Base-by-base conservation (phyloP, 2,113 vertebrate genomes). In the Pollachius pollachius region DNA sequence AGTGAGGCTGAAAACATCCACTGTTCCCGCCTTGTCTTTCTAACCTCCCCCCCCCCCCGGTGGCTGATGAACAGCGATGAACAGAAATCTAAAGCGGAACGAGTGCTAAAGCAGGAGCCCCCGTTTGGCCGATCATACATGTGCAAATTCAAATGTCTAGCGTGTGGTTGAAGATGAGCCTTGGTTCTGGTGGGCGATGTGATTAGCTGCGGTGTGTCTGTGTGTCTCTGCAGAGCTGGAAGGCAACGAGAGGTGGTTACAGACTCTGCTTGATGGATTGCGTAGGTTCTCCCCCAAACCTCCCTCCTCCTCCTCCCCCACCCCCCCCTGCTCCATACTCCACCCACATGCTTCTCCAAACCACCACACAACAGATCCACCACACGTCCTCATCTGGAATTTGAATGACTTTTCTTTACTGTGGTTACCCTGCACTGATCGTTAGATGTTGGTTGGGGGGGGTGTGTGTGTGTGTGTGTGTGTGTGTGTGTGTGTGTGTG, bases 221-320 rank as follows among this genome's bases (percentile, higher is more conserved):
- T 84, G 83, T 84, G 80, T 89, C 84, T 85, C 86, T 79, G 81
- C 86, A 88, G 87, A 88, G 73, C 76, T 89, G 81, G 81, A 84
- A 82, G 79, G 81, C 70, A 89, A 84, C 80, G 85, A 88, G 81
- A 86, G 83, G 84, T 88, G 85, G 85, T 86, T 90, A 77, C 83
- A 87, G 82, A 84, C 79, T 81, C 88, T 91, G 67, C 84, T 90
- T 77, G 85, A 87, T 74, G 77, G 85, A 90, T 88, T 90, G 83
- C 81, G 84, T 89, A 90, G 84, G 86, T 90, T 88, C 69, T 80
- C 73, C 73, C 75, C 30, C 30, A 34, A 34, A 34, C 65, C 77
- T 68, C 76, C 71, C 70, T 52, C 63, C 65, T 62, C 67, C 68
- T 72, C 62, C 70, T 52, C 63, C 65, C 64, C 67, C 25, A 25